These are phyloP conservation scores for Gasterosteus nipponicus DNA, from an alignment of 2,113 vertebrate species.

Conservation along the genomic window DNA sequence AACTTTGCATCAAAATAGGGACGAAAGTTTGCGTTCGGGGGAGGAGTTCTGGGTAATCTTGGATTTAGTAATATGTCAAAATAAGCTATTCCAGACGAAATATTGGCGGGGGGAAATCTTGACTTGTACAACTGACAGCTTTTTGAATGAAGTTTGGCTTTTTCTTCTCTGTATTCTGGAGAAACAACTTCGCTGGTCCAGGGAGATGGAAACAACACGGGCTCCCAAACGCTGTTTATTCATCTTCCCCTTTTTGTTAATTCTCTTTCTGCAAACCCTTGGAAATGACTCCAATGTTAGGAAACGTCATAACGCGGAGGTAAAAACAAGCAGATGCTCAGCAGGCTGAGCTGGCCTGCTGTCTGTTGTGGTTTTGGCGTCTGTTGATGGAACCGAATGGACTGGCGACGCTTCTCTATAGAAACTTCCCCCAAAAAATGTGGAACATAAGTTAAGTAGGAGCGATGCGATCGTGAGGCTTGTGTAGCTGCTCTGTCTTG, in stretches of 20 bases:
- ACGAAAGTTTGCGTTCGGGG: not conserved
- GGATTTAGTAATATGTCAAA: not conserved
- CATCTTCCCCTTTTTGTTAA: slow-evolving; percentile 25
- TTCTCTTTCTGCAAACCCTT: not conserved
- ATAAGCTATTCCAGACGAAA: not conserved
- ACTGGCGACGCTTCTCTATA: slow-evolving; percentile 21
- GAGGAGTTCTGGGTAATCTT: not conserved
- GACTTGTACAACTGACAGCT: not conserved
- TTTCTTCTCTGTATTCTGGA: not conserved
- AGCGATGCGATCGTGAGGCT: slow-evolving; percentile 26
- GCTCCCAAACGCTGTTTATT: slow-evolving; percentile 25
- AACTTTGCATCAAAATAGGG: not conserved
- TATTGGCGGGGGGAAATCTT: not conserved
- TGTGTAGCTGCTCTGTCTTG: slow-evolving; percentile 31
- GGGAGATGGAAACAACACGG: not conserved
- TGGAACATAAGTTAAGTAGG: slow-evolving; percentile 12
- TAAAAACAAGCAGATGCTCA: not conserved
- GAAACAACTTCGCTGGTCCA: slow-evolving; percentile 10
- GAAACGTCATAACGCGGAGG: not conserved
- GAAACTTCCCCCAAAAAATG: slow-evolving; percentile 12
- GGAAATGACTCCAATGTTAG: not conserved
- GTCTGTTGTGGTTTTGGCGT: not conserved
- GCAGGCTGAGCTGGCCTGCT: not conserved
- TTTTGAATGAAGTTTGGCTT: slow-evolving; percentile 20
- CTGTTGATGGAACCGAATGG: slow-evolving; percentile 19